phyloP scores from a whole-genome alignment of 2,888 invertebrate species.

The Eudemis profundana region DNA sequence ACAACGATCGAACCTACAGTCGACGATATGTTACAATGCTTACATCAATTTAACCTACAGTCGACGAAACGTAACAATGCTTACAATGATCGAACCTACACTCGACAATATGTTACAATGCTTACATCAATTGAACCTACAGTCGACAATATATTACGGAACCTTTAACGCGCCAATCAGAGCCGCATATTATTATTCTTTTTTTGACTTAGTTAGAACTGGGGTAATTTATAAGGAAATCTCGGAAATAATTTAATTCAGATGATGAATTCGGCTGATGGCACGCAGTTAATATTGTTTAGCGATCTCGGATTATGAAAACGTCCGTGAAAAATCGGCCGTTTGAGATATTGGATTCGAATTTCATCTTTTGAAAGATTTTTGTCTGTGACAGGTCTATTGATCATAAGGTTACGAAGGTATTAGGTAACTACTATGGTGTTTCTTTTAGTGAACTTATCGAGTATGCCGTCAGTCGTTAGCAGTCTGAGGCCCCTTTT shows the following conservation, averaged over 20 bases:
- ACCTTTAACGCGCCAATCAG: neutral
- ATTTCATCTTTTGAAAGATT: neutral
- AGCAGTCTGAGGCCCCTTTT: too few relatives aligned
- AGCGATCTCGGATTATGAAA: constrained; percentile 45
- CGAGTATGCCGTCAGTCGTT: too few relatives aligned
- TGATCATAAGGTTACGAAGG: neutral
- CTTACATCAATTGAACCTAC: too few relatives aligned
- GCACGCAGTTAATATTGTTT: constrained; percentile 49
- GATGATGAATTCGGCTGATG: constrained; percentile 30
- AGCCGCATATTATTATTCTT: neutral
- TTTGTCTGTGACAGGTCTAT: neutral
- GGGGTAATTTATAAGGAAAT: constrained; percentile 43
- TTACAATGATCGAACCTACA: too few relatives aligned
- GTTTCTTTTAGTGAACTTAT: too few relatives aligned
- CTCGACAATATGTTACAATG: too few relatives aligned
- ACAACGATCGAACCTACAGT: too few relatives aligned
- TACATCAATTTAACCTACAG: too few relatives aligned
- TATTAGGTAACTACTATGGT: too few relatives aligned
- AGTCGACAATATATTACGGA: too few relatives aligned
- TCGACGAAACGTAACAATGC: too few relatives aligned
- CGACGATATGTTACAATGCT: too few relatives aligned
- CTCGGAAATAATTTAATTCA: constrained; percentile 41
- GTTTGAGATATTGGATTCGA: neutral
- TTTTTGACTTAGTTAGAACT: constrained; percentile 34
- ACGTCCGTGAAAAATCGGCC: constrained; percentile 6